phyloP scores from a whole-genome alignment of 2,888 invertebrate genomes.

The Stenoptilia bipunctidactyla region DNA sequence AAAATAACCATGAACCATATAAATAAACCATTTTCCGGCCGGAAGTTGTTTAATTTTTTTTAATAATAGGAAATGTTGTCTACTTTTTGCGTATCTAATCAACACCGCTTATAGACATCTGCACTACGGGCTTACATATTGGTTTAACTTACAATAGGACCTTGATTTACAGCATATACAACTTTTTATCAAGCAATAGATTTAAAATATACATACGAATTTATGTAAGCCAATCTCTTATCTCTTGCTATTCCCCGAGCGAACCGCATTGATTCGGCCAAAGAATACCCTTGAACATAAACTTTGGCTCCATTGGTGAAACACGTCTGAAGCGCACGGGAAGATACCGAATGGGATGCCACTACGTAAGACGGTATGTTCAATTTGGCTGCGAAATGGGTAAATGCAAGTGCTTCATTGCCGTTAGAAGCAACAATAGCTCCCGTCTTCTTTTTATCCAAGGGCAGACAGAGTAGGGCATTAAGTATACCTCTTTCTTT shows the following conservation, averaged over 20 bases:
- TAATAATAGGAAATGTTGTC: too few relatives aligned
- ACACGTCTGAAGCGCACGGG: slow-evolving; percentile 77
- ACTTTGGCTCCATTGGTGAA: slow-evolving; percentile 75
- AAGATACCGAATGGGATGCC: slow-evolving; percentile 75
- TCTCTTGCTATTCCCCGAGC: slow-evolving; percentile 73
- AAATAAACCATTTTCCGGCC: too few relatives aligned
- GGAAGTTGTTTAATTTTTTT: too few relatives aligned
- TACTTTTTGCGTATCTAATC: too few relatives aligned
- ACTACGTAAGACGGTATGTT: slow-evolving; percentile 75
- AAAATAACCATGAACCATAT: too few relatives aligned
- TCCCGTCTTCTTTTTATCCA: slow-evolving; percentile 71
- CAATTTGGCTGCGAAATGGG: slow-evolving; percentile 74
- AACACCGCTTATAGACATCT: too few relatives aligned
- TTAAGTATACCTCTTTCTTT: slow-evolving; percentile 80
- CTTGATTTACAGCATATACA: too few relatives aligned
- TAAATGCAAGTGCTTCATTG: slow-evolving; percentile 77
- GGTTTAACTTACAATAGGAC: too few relatives aligned
- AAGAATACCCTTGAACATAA: slow-evolving; percentile 72
- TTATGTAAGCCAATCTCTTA: slow-evolving; percentile 73
- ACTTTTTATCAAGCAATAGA: too few relatives aligned
- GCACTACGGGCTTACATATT: too few relatives aligned
- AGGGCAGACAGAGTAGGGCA: slow-evolving; percentile 66
- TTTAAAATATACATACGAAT: slow-evolving; percentile 74
- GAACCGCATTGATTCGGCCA: slow-evolving; percentile 71
- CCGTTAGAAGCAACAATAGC: slow-evolving; percentile 79